phyloP scores from a whole-genome alignment of 2,797 vertebrate species.

The Mus caroli region DNA sequence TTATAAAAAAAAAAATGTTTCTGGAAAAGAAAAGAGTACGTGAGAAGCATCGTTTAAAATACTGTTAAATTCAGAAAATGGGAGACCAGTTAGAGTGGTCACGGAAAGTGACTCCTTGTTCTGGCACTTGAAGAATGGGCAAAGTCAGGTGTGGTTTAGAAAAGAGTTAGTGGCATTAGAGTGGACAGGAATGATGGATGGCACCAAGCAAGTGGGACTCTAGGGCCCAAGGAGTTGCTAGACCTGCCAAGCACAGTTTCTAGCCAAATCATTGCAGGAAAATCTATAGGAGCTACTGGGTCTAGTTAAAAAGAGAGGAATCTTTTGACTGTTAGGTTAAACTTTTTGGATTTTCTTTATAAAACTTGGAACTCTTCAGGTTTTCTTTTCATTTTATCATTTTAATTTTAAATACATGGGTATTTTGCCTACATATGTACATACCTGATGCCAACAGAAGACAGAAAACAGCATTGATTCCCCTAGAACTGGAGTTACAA shows the following conservation, averaged over 20 bases:
- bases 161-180: background rate
- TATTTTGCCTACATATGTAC: background rate
- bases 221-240: background rate
- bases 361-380: background rate
- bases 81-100: background rate
- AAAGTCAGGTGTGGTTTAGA: background rate
- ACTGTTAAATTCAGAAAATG: constrained; percentile 20
- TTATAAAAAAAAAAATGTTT: background rate
- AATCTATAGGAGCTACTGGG: background rate
- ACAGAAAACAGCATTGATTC: background rate
- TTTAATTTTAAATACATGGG: background rate
- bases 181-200: background rate
- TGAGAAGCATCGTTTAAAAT: background rate
- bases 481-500: background rate
- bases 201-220: background rate
- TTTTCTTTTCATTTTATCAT: background rate
- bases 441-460: too few species aligned
- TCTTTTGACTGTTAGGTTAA: background rate
- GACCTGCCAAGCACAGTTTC: background rate
- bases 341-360: background rate
- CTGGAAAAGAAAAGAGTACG: background rate
- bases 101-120: background rate
- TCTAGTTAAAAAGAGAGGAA: background rate
- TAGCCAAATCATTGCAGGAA: background rate
- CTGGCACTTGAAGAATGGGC: too few species aligned